phyloP scores from a whole-genome alignment of 2,888 invertebrate species.

The Chloroclysta siterata region DNA sequence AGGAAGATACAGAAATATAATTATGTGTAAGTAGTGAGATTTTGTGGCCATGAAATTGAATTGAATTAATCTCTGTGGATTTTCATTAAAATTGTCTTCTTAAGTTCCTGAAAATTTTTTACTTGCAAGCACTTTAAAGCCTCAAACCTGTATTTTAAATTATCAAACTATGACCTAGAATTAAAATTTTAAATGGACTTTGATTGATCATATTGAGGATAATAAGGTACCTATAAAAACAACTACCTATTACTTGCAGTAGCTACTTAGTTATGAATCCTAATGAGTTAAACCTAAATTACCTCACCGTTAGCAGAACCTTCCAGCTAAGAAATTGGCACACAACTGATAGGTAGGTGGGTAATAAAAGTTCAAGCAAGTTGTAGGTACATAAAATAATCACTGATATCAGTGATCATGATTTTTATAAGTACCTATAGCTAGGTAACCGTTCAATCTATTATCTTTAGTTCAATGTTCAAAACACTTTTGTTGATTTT shows the following conservation, averaged over 20 bases:
- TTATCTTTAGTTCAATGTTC: slow-evolving; percentile 15
- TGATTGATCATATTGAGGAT: background rate
- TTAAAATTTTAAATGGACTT: background rate
- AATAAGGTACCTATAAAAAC: background rate
- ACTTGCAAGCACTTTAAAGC: no score
- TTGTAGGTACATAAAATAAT: background rate
- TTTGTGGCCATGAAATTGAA: no score
- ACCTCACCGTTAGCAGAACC: slow-evolving; percentile 2
- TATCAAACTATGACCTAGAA: background rate
- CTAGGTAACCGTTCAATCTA: background rate
- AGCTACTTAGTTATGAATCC: no score
- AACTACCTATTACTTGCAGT: background rate
- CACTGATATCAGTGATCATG: background rate
- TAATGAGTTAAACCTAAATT: no score
- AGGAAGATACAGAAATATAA: background rate
- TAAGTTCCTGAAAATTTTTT: no score
- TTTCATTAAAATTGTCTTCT: no score
- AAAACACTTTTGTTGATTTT: background rate
- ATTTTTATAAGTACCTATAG: background rate
- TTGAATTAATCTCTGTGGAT: no score
- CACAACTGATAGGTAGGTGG: slow-evolving; percentile 2
- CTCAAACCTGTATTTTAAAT: no score
- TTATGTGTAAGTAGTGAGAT: no score
- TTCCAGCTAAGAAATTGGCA: slow-evolving; percentile 1
- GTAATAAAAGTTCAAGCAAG: background rate